Conservation (phyloP, 1,140 invertebrate species). For the Cherax destructor region DNA sequence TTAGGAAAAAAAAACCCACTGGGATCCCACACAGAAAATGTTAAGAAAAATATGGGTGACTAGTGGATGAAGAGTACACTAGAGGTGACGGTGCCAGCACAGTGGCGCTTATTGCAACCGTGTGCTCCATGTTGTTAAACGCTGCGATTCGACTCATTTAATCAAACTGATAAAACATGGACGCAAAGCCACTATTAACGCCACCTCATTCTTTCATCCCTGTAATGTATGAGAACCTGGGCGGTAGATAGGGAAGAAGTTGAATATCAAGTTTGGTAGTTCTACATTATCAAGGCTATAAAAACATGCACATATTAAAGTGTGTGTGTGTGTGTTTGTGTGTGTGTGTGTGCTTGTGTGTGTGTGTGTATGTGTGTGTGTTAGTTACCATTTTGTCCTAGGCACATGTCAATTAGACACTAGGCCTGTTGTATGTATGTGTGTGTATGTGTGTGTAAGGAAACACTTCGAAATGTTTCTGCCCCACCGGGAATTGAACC, state of each 20-base stretch:
- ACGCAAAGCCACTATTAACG: conserved; percentile 18
- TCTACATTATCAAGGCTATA: background rate
- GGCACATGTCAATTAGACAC: too few relatives aligned
- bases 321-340: background rate
- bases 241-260: background rate
- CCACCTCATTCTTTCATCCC: conserved; percentile 43
- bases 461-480: too few relatives aligned
- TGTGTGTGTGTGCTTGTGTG: background rate
- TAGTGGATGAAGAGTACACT: background rate
- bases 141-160: conserved; percentile 24
- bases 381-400: too few relatives aligned
- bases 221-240: conserved; percentile 39
- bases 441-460: too few relatives aligned
- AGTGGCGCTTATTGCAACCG: background rate
- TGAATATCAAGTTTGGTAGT: background rate
- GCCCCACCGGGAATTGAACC: too few relatives aligned
- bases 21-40: background rate
- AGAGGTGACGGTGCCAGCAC: background rate
- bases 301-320: background rate
- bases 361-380: too few relatives aligned
- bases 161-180: conserved; percentile 41
- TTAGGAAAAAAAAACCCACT: background rate
- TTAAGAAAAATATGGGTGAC: conserved; percentile 15
- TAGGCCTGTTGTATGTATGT: too few relatives aligned
- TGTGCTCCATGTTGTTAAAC: conserved; percentile 25